Percentiles rank a stretch among this genome's conserved stretches.
Evolutionary conservation across 2,888 invertebrate genomes (phyloP).

Genomic region (Caenorhabditis imperialis): DNA sequence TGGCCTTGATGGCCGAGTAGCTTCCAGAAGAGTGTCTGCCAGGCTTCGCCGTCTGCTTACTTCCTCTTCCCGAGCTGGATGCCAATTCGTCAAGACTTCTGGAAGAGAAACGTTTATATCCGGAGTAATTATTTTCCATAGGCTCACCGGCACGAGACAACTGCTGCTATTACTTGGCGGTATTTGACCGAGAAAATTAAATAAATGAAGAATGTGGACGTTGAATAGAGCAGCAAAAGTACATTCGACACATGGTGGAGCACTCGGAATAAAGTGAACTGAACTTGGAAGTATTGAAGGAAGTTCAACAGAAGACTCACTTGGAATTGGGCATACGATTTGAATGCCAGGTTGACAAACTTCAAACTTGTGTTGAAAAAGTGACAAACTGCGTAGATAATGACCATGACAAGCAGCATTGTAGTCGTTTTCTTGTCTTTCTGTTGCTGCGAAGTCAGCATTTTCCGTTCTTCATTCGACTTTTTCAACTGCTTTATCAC

Average conservation of each 20-base stretch:
- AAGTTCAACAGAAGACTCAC: slow-evolving; percentile 8
- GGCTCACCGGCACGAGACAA: slow-evolving; percentile 41
- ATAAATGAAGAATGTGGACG: slow-evolving; percentile 49
- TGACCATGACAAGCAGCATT: slow-evolving; percentile 47
- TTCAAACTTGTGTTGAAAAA: slow-evolving; percentile 47
- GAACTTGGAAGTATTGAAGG: no score
- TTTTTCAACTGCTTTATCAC: slow-evolving; percentile 42
- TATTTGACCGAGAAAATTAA: slow-evolving; percentile 47
- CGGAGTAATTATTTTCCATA: slow-evolving; percentile 21
- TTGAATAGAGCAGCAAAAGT: slow-evolving; percentile 36
- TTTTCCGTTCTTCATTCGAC: slow-evolving; percentile 43
- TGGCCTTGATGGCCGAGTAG: slow-evolving; percentile 25
- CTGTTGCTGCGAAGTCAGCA: slow-evolving; percentile 42
- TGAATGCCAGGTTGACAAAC: slow-evolving; percentile 41
- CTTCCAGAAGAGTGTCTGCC: slow-evolving; percentile 4
- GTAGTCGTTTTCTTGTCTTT: slow-evolving; percentile 48
- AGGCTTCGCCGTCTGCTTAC: slow-evolving; percentile 2
- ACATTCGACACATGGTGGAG: slow-evolving; percentile 48
- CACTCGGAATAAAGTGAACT: slow-evolving; percentile 38
- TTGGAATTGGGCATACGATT: slow-evolving; percentile 38
- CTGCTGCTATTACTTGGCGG: slow-evolving; percentile 35
- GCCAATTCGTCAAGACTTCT: slow-evolving; percentile 27
- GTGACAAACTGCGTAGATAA: slow-evolving; percentile 41
- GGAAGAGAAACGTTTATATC: slow-evolving; percentile 9
- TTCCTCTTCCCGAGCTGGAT: slow-evolving; percentile 10